These are phyloP conservation scores for Colostygia pectinataria DNA, from an alignment of 2,888 invertebrate species.

Conservation along the genomic window DNA sequence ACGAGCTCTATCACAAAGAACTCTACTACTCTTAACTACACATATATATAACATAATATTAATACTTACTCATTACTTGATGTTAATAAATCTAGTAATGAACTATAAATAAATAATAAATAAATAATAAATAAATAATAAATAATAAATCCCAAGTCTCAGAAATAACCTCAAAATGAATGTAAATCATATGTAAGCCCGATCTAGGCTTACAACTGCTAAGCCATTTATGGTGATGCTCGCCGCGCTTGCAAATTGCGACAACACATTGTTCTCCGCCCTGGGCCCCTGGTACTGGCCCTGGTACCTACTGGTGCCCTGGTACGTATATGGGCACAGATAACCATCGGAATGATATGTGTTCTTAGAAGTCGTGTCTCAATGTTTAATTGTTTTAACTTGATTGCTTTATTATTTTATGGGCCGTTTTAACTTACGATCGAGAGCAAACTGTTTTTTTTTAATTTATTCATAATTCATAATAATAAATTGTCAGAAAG, in stretches of 20 bases:
- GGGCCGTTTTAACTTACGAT: constrained; percentile 1
- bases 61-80: too few species aligned
- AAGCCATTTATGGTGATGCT: constrained; percentile 61
- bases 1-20: too few species aligned
- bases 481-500: too few species aligned
- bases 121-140: not conserved
- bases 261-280: constrained; percentile 70
- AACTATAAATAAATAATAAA: too few species aligned
- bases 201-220: constrained; percentile 36
- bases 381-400: constrained; percentile 33
- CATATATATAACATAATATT: too few species aligned
- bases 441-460: not conserved
- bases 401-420: constrained; percentile 34
- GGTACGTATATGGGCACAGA: constrained; percentile 46
- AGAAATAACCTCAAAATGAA: constrained; percentile 26
- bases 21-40: too few species aligned
- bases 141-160: constrained; percentile 6
- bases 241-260: constrained; percentile 77
- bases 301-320: constrained; percentile 37
- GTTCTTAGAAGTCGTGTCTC: constrained; percentile 26
- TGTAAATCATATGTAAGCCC: constrained; percentile 37
- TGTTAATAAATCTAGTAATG: too few species aligned
- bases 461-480: too few species aligned
- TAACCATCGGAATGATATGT: constrained; percentile 41
- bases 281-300: constrained; percentile 30